Percentiles rank a stretch among this genome's conserved stretches.
phyloP scores from a whole-genome alignment of 2,797 vertebrate species.

The Limnodromus scolopaceus region DNA sequence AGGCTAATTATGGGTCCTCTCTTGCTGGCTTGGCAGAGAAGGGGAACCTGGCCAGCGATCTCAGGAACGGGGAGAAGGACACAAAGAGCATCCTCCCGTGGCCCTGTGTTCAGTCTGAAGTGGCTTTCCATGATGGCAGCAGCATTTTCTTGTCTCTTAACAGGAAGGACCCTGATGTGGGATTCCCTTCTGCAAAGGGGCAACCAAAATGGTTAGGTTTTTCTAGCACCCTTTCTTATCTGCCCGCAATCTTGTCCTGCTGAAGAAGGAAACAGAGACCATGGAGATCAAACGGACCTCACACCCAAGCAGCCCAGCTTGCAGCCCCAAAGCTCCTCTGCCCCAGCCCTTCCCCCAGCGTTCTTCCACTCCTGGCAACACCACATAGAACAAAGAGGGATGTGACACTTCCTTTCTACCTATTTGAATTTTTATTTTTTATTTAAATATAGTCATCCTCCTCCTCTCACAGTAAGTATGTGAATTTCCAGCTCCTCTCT shows the following conservation, averaged over 20 bases:
- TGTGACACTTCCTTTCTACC: background rate
- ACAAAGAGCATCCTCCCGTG: background rate
- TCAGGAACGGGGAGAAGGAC: background rate
- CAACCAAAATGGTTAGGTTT: background rate
- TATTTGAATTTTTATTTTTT: background rate
- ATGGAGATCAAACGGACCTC: background rate
- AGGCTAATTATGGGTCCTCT: background rate
- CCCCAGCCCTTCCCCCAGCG: background rate
- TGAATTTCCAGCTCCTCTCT: background rate
- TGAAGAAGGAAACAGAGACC: fast-evolving
- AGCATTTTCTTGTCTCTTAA: background rate
- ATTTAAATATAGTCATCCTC: background rate
- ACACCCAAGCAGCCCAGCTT: background rate
- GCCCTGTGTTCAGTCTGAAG: background rate
- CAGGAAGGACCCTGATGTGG: background rate
- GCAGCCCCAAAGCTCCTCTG: background rate
- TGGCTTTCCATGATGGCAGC: background rate
- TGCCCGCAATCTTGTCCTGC: background rate
- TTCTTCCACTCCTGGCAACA: background rate
- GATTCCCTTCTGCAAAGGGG: background rate
- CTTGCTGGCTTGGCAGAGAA: background rate
- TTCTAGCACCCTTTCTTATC: background rate
- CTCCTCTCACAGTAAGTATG: background rate
- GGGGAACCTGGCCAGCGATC: background rate
- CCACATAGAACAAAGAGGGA: background rate